Percentiles rank a stretch among this genome's conserved stretches.
Evolutionary conservation across 2,113 vertebrate genomes (phyloP).

Genomic region (Willisornis vidua): DNA sequence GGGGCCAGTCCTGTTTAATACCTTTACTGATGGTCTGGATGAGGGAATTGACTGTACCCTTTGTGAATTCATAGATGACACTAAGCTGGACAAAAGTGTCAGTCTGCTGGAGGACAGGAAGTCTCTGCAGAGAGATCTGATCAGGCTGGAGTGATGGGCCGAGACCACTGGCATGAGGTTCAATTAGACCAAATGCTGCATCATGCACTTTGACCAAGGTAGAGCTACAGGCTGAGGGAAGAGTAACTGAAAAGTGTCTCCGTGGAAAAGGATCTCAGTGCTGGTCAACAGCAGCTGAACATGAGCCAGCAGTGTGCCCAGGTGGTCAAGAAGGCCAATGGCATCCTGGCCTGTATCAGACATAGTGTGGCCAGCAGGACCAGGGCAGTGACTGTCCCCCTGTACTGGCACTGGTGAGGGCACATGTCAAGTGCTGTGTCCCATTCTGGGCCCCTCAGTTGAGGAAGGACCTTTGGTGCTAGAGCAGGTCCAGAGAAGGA

Average conservation of each 20-base stretch:
- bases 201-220: not conserved
- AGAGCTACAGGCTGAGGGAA: not conserved
- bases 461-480: not conserved
- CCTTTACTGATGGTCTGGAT: not conserved
- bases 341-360: not conserved
- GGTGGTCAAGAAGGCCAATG: not conserved
- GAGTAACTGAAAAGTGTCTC: not conserved
- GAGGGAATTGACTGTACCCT: not conserved
- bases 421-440: not conserved
- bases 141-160: not conserved
- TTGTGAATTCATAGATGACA: not conserved
- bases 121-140: not conserved
- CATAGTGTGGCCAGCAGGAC: not conserved
- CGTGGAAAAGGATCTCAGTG: not conserved
- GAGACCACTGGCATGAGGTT: not conserved
- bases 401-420: not conserved
- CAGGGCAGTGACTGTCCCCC: not conserved
- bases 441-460: not conserved
- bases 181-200: accelerated
- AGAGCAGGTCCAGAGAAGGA: not conserved
- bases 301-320: not conserved
- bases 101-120: not conserved
- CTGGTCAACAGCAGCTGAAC: not conserved
- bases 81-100: not conserved
- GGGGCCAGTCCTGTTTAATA: not conserved